These are phyloP conservation scores for Burhinus oedicnemus DNA, from an alignment of 2,113 vertebrate species.

Conservation along the genomic window DNA sequence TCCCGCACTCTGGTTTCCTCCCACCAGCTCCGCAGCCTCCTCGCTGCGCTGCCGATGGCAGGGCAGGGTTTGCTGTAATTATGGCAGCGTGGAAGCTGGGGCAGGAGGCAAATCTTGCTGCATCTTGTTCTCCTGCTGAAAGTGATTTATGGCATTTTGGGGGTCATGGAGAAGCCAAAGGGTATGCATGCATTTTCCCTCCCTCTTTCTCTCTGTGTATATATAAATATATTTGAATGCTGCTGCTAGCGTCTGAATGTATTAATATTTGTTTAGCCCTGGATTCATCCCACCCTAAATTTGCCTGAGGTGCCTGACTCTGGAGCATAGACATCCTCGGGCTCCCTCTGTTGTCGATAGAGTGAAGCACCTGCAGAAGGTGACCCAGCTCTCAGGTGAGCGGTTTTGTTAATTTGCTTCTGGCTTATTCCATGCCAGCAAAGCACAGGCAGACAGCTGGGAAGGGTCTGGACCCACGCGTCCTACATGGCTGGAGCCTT, in stretches of 20 bases:
- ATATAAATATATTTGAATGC: not conserved
- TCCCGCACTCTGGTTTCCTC: not conserved
- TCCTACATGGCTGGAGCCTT: not conserved
- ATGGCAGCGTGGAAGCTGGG: not conserved
- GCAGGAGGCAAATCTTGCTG: not conserved
- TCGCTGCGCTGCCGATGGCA: not conserved
- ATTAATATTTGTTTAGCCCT: not conserved
- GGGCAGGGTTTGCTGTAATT: not conserved
- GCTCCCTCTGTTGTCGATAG: conserved; percentile 62
- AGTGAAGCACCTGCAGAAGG: conserved; percentile 14
- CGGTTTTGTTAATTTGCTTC: not conserved
- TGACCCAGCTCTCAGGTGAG: not conserved
- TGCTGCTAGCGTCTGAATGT: not conserved
- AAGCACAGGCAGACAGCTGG: not conserved
- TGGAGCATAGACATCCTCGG: conserved; percentile 6
- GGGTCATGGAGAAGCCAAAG: conserved; percentile 3
- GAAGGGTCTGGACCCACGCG: not conserved
- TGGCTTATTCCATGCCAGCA: not conserved
- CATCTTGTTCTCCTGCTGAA: not conserved
- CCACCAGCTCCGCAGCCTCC: not conserved
- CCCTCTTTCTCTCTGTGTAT: not conserved
- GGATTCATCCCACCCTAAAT: not conserved
- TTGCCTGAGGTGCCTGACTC: not conserved
- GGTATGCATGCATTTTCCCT: not conserved
- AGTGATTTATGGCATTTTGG: not conserved